A percentile compares a stretch with the other conserved stretches of the same genome.
Conservation (phyloP, 2,113 vertebrate genomes). For the Periophthalmodon schlosseri region DNA sequence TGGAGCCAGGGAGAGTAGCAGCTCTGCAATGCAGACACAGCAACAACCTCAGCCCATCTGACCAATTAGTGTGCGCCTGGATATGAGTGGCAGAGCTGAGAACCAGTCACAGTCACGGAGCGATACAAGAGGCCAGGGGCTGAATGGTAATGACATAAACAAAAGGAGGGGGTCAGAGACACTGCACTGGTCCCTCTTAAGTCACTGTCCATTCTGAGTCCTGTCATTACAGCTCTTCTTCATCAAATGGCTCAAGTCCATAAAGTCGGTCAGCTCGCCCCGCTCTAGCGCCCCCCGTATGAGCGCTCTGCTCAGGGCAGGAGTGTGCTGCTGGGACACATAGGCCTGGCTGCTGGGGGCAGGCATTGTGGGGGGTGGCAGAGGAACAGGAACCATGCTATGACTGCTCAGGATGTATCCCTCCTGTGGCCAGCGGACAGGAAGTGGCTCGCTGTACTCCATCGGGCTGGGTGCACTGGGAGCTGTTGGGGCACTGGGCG, state of each 20-base stretch:
- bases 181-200: constrained; percentile 1
- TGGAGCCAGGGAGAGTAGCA: constrained; percentile 52
- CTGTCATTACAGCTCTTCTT: constrained; percentile 85
- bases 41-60: constrained; percentile 69
- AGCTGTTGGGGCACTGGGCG: constrained; percentile 76
- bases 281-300: constrained; percentile 71
- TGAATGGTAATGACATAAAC: constrained; percentile 58
- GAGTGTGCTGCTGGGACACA: constrained; percentile 62
- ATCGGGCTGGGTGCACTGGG: constrained; percentile 75
- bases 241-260: constrained; percentile 88
- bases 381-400: constrained; percentile 68
- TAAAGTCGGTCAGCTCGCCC: constrained; percentile 79
- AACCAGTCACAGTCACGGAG: constrained; percentile 59
- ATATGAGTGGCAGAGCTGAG: constrained; percentile 66
- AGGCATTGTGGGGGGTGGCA: constrained; percentile 61
- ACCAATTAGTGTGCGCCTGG: constrained; percentile 69
- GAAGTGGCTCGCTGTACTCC: constrained; percentile 78
- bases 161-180: constrained; percentile 16
- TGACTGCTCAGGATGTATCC: constrained; percentile 88
- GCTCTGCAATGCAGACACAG: constrained; percentile 78
- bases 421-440: constrained; percentile 83
- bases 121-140: constrained; percentile 36
- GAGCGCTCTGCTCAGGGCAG: constrained; percentile 66
- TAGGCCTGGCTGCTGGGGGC: constrained; percentile 70
- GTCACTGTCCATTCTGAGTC: constrained; percentile 86